These are phyloP conservation scores for Axis porcinus DNA, from an alignment of 2,113 vertebrate species.

Conservation along the genomic window DNA sequence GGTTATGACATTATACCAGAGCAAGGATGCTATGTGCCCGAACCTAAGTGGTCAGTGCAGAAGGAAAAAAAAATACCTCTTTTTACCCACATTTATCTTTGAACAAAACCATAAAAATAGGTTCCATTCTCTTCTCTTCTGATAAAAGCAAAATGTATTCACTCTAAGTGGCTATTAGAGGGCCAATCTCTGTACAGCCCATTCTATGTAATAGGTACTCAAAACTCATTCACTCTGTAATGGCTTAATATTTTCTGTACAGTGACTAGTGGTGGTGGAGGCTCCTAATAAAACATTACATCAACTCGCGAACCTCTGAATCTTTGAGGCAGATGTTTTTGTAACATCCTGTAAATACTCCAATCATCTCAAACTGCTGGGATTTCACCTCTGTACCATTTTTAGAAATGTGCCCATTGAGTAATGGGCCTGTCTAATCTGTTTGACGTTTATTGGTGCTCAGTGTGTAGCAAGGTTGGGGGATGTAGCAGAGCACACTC, in stretches of 20 bases:
- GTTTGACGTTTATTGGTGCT: constrained; percentile 69
- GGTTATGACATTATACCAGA: neutral
- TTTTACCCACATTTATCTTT: constrained; percentile 30
- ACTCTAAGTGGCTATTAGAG: constrained; percentile 62
- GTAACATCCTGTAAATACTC: constrained; percentile 70
- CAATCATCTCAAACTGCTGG: constrained; percentile 67
- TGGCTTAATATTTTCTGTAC: constrained; percentile 66
- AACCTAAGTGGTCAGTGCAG: constrained; percentile 16
- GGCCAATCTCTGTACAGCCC: constrained; percentile 23
- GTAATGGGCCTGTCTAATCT: constrained; percentile 69
- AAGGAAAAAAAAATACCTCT: constrained; percentile 3
- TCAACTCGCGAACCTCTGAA: constrained; percentile 34
- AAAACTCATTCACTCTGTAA: constrained; percentile 55
- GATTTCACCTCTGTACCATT: constrained; percentile 67
- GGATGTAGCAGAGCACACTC: constrained; percentile 58
- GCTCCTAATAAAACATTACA: constrained; percentile 52
- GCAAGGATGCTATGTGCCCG: neutral
- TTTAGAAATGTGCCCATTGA: constrained; percentile 66
- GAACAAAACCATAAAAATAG: constrained; percentile 40
- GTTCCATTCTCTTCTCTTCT: constrained; percentile 49
- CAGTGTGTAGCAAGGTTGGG: constrained; percentile 55
- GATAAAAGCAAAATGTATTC: constrained; percentile 62
- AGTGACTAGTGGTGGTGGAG: constrained; percentile 6
- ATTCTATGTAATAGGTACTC: constrained; percentile 69
- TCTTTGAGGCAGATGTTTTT: constrained; percentile 72